phyloP scores from a whole-genome alignment of 2,888 invertebrate species.

The Silvanus unidentatus region DNA sequence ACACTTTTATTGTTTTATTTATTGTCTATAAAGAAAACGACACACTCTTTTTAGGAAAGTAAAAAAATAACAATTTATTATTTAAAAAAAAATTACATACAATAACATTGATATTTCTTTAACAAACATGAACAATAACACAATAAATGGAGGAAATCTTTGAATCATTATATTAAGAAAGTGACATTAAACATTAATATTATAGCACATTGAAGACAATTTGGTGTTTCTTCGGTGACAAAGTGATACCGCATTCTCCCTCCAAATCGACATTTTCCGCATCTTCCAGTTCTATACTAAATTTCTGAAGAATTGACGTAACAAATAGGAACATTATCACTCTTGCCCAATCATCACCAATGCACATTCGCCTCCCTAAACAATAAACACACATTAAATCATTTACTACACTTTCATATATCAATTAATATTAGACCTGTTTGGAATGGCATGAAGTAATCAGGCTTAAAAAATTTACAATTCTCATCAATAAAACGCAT shows the following conservation, averaged over 20 bases:
- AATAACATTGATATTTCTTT: not conserved
- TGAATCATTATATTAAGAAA: no score
- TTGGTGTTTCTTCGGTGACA: constrained; percentile 58
- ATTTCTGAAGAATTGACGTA: constrained; percentile 58
- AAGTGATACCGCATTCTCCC: constrained; percentile 70
- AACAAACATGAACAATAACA: not conserved
- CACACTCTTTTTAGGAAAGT: not conserved
- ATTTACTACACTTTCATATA: not conserved
- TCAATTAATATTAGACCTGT: constrained; percentile 51
- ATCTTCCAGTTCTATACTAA: constrained; percentile 44
- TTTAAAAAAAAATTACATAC: not conserved
- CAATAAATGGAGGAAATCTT: no score
- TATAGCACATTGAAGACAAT: constrained; percentile 38
- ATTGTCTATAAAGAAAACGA: not conserved
- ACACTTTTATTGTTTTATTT: constrained; percentile 1
- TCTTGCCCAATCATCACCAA: constrained; percentile 76
- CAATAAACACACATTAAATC: constrained; percentile 14
- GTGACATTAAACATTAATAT: no score
- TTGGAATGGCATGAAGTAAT: constrained; percentile 77
- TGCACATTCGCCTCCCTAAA: constrained; percentile 76
- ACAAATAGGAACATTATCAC: constrained; percentile 63
- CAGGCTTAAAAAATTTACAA: constrained; percentile 57
- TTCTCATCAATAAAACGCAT: constrained; percentile 61
- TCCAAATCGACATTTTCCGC: constrained; percentile 51
- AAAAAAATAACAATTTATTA: not conserved